Evolutionary conservation across 1,140 invertebrate genomes (phyloP), one percentile per base, ranked within the genome.

Genomic region (Zaprionus nigranus): DNA sequence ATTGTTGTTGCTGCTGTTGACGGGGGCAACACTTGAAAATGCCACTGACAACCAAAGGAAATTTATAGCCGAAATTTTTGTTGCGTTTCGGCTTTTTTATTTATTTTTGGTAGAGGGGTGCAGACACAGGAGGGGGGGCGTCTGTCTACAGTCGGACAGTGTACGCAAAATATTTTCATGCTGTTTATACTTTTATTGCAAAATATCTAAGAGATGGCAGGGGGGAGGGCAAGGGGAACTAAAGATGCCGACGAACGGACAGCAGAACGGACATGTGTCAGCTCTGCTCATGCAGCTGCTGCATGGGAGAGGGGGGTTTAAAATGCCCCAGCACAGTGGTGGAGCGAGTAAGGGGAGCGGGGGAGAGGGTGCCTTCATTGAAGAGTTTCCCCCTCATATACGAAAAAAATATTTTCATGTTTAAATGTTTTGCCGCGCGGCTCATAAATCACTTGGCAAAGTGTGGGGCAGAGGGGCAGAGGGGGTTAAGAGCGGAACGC

Each of bases 121-220:
- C 65, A 73, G 60, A 51, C 12, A 43, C 13, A 40, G 46, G 6
- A 4, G 12, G n/a, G 13, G 2, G 9, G 36, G 17, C 51, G 46
- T 11, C 20, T 20, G 57, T 68, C 71, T 69, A 67, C 68, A 76
- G 75, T 67, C 46, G 69, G 60, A 82, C 67, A 70, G 70, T 85
- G 53, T 82, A 87, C 71, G 82, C 79, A 84, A 82, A 83, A 83
- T 88, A 87, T 88, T 87, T 87, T 51, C 83, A 73, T 79, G 82
- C 79, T 86, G 82, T 71, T 86, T 86, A 86, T 88, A 78, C 85
- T 90, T 88, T 88, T 88, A 88, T 88, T 88, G 84, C 85, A 90
- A 84, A 75, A 86, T 88, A 88, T 87, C 81, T 82, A 61, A 58
- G 70, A 20, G 46, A 20, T 7, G 5, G 61, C 51, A 67, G 46